Evolutionary conservation across 1,140 invertebrate species (phyloP).

Genomic region (Aphis gossypii): DNA sequence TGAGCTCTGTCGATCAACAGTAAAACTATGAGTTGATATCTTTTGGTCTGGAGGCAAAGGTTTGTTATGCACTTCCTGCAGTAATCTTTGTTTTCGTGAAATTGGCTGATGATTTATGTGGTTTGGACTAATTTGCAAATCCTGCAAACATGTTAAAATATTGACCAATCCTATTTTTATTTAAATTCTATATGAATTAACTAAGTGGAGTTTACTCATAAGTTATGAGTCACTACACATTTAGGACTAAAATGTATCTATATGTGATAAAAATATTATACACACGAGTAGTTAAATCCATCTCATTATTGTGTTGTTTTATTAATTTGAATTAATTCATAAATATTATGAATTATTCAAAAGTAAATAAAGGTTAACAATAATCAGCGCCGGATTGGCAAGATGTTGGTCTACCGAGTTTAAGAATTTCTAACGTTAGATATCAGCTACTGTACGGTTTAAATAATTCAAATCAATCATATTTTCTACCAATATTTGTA

Average conservation of each 20-base stretch:
- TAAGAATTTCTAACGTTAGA: no score
- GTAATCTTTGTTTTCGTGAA: conserved; percentile 55
- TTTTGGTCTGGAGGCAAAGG: conserved; percentile 13
- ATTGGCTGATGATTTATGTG: conserved; percentile 33
- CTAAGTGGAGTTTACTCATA: neutral
- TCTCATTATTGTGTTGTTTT: neutral
- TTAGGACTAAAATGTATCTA: neutral
- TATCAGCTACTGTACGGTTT: no score
- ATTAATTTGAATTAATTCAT: no score
- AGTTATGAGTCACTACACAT: neutral
- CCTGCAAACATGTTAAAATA: conserved; percentile 45
- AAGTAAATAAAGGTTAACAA: no score
- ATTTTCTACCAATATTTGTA: no score
- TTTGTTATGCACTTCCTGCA: conserved; percentile 51
- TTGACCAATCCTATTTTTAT: neutral
- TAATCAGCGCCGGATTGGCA: no score
- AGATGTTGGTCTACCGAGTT: no score
- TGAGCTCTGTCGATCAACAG: conserved; percentile 6
- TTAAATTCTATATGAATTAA: neutral
- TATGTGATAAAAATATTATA: neutral
- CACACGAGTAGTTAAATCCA: neutral
- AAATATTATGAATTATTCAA: no score
- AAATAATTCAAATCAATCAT: no score
- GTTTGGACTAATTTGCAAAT: conserved; percentile 10
- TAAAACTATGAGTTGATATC: neutral